A percentile compares a stretch with the other conserved stretches of the same genome.
phyloP scores from a whole-genome alignment of 37 sponge, comb jelly and placozoan genomes.

The Dysidea cf. avara region DNA sequence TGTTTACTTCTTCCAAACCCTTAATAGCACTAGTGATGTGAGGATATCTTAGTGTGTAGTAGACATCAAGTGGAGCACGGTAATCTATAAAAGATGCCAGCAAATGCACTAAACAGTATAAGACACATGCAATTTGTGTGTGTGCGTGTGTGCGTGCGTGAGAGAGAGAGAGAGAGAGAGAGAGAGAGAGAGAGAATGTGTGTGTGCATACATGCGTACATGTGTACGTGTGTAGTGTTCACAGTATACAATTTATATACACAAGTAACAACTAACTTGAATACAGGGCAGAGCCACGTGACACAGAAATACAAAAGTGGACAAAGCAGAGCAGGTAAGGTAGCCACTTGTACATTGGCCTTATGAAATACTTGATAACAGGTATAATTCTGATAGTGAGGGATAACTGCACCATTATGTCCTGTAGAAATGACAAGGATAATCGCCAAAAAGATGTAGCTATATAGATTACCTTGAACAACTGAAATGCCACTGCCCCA shows the following conservation, averaged over 20 bases:
- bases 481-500: constrained; percentile 59
- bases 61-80: constrained; percentile 85
- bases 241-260: too few relatives aligned
- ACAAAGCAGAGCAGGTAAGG: constrained; percentile 11
- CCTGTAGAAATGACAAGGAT: constrained; percentile 2
- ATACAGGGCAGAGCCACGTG: constrained; percentile 46
- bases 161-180: too few relatives aligned
- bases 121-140: constrained; percentile 4
- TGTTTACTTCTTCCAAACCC: constrained; percentile 47
- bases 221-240: background rate
- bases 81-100: constrained; percentile 66
- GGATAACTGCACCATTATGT: background rate
- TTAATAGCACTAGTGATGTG: background rate
- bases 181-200: too few relatives aligned
- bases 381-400: background rate
- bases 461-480: constrained; percentile 44
- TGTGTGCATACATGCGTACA: too few relatives aligned
- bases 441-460: too few relatives aligned
- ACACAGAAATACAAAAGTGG: constrained; percentile 33
- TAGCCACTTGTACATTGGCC: constrained; percentile 8
- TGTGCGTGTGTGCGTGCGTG: too few relatives aligned
- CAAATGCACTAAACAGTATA: background rate
- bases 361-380: background rate
- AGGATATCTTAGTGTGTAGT: constrained; percentile 45
- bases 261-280: constrained; percentile 17